Evolutionary conservation across 2,113 vertebrate species (phyloP).

Genomic region (Procavia capensis): DNA sequence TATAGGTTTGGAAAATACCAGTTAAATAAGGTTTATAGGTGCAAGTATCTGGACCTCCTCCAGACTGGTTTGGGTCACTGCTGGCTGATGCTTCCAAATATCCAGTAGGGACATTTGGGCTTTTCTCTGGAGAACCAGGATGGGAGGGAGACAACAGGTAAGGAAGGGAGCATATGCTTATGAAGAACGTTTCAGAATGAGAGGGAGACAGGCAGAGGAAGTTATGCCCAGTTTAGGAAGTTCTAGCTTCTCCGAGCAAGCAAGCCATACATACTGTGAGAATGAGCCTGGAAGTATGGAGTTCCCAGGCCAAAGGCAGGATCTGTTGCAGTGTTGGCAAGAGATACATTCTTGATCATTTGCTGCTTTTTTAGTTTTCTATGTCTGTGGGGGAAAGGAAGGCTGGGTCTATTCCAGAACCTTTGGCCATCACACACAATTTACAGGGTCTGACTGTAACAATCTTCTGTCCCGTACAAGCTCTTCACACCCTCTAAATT

Average conservation of each 20-base stretch:
- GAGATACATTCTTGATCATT: neutral
- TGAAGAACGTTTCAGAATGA: neutral
- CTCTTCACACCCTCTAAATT: neutral
- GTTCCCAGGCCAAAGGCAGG: too few relatives aligned
- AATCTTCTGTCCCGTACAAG: neutral
- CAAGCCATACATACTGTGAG: fast-evolving
- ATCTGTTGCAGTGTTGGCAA: neutral
- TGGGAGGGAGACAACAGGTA: neutral
- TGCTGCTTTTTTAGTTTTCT: neutral
- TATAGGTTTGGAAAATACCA: too few relatives aligned
- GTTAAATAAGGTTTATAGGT: neutral
- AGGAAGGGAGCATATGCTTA: too few relatives aligned
- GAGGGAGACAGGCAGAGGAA: neutral
- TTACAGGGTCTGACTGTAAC: neutral
- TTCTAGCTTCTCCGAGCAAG: neutral
- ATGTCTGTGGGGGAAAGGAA: neutral
- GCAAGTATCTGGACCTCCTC: neutral
- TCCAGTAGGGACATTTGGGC: neutral
- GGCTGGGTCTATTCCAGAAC: neutral
- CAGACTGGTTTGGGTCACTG: neutral
- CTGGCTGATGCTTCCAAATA: neutral
- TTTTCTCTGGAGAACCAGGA: neutral
- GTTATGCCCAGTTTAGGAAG: neutral
- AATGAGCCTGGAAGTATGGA: neutral
- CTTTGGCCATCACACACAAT: neutral